A percentile compares a stretch with the other conserved stretches of the same genome.
Conservation (phyloP, 2,888 invertebrate species). For the Cheilosia scutellata region DNA sequence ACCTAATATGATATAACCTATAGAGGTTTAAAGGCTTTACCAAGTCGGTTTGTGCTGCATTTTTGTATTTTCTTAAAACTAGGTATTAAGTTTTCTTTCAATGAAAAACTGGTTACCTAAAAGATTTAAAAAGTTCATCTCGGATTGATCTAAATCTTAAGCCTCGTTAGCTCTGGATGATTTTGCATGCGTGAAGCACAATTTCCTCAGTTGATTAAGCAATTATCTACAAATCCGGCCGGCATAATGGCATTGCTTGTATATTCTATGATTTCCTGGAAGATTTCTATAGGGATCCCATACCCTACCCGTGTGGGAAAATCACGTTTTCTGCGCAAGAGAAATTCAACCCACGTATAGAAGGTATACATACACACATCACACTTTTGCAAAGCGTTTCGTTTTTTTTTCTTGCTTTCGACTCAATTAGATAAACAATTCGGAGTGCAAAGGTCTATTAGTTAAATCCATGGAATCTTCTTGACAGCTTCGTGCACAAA, state of each 20-base stretch:
- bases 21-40: too few species aligned
- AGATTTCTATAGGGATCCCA: background rate
- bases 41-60: too few species aligned
- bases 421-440: slow-evolving; percentile 47
- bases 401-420: background rate
- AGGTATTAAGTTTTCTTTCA: background rate
- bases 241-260: slow-evolving; percentile 5
- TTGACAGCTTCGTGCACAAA: slow-evolving; percentile 11
- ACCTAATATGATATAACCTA: too few species aligned
- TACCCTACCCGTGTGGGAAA: background rate
- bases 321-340: slow-evolving; percentile 18
- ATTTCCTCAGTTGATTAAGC: slow-evolving; percentile 57
- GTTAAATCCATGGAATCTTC: slow-evolving; percentile 33
- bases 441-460: slow-evolving; percentile 8
- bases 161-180: background rate
- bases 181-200: slow-evolving; percentile 48
- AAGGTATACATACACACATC: background rate
- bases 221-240: slow-evolving; percentile 33
- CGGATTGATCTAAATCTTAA: background rate
- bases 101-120: background rate
- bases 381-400: background rate
- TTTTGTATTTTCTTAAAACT: too few species aligned
- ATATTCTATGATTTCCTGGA: background rate
- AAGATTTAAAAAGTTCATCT: slow-evolving; percentile 3
- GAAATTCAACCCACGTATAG: background rate